Evolutionary conservation across 2,797 vertebrate species (phyloP).

Genomic region (Enteromius paludinosus): DNA sequence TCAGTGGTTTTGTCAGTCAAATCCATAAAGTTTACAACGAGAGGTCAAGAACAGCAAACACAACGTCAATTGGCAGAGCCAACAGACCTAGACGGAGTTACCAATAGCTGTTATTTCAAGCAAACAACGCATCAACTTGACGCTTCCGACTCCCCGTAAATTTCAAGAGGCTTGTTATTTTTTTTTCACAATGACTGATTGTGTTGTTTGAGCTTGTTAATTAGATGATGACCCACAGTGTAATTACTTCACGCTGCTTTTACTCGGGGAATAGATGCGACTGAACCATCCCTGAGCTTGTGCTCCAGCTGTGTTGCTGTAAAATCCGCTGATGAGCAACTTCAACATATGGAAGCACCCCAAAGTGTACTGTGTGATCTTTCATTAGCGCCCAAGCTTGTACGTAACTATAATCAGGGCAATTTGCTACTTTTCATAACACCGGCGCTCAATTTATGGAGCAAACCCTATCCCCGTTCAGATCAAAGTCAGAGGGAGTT

Average conservation of each 20-base stretch:
- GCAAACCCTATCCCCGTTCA: neutral
- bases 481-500: neutral
- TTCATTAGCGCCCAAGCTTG: constrained; percentile 46
- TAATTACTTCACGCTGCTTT: constrained; percentile 57
- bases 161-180: constrained; percentile 39
- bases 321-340: constrained; percentile 48
- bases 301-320: constrained; percentile 33
- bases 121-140: constrained; percentile 27
- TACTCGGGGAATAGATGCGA: constrained; percentile 53
- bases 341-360: constrained; percentile 40
- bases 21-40: constrained; percentile 23
- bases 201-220: constrained; percentile 56
- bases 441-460: neutral
- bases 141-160: neutral
- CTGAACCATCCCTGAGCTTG: constrained; percentile 35
- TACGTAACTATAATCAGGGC: constrained; percentile 20
- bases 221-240: constrained; percentile 50
- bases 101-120: neutral
- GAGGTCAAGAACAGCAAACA: constrained; percentile 20
- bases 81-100: neutral
- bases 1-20: constrained; percentile 21
- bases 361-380: constrained; percentile 43
- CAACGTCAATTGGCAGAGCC: neutral
- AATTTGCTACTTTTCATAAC: constrained; percentile 4
- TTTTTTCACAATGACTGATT: constrained; percentile 54